Evolutionary conservation across 2,797 vertebrate genomes (phyloP).

Genomic region (Leptoclinus maculatus): DNA sequence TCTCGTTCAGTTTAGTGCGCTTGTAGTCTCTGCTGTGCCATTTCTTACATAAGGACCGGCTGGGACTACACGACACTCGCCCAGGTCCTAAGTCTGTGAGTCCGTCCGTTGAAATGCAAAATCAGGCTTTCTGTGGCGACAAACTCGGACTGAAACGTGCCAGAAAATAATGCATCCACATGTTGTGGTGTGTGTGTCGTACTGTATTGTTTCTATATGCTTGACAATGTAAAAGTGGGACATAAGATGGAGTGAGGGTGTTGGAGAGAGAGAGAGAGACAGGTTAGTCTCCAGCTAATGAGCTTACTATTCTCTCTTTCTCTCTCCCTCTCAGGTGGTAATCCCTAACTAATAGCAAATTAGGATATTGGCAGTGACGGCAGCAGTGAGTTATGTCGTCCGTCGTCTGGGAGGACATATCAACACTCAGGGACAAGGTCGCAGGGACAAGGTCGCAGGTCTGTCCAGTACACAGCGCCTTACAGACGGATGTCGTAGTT

Average conservation of each 20-base stretch:
- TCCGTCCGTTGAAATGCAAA: constrained; percentile 37
- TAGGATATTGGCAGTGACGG: constrained; percentile 68
- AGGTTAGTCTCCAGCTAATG: constrained; percentile 70
- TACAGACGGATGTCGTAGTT: neutral
- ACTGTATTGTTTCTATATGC: neutral
- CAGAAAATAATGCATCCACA: neutral
- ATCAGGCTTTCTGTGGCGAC: neutral
- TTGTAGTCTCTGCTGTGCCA: constrained; percentile 49
- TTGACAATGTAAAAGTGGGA: constrained; percentile 4
- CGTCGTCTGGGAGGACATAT: constrained; percentile 32
- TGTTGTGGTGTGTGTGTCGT: neutral
- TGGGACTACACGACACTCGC: neutral
- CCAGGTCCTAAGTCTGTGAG: constrained; percentile 12
- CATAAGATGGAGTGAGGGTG: constrained; percentile 5
- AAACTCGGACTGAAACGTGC: neutral
- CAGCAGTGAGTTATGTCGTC: constrained; percentile 60
- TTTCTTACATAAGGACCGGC: constrained; percentile 70
- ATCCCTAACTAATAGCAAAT: constrained; percentile 73
- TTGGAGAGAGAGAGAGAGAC: constrained; percentile 31
- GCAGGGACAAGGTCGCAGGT: constrained; percentile 38
- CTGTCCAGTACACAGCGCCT: neutral
- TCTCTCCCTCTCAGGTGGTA: constrained; percentile 49
- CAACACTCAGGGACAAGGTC: constrained; percentile 43
- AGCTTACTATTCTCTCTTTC: constrained; percentile 57
- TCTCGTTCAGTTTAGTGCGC: constrained; percentile 40